Evolutionary conservation across 2,888 invertebrate genomes (phyloP).

Genomic region (Panzeria rudis): DNA sequence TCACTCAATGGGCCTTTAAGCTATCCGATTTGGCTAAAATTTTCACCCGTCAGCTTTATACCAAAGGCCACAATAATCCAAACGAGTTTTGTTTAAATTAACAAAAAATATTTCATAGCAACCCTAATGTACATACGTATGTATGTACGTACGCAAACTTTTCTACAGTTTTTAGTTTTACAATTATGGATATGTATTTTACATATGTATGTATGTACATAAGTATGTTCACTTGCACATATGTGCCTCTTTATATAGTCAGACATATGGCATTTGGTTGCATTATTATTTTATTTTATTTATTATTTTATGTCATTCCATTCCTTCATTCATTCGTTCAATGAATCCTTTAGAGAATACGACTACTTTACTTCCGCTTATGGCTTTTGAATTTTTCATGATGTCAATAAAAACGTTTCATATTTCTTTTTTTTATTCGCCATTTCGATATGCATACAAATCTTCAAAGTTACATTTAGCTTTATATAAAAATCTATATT

Average conservation of each 20-base stretch:
- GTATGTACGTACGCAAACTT: neutral
- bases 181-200: neutral
- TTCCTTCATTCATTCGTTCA: slow-evolving; percentile 26
- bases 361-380: slow-evolving; percentile 71
- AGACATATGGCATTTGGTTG: slow-evolving; percentile 42
- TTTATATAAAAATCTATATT: neutral
- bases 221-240: neutral
- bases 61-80: too few relatives aligned
- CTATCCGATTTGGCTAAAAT: too few relatives aligned
- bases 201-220: too few relatives aligned
- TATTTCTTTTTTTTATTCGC: slow-evolving; percentile 32
- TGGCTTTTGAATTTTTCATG: slow-evolving; percentile 70
- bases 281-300: slow-evolving; percentile 37
- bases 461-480: slow-evolving; percentile 5
- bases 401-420: slow-evolving; percentile 68
- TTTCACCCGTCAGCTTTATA: too few relatives aligned
- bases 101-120: too few relatives aligned
- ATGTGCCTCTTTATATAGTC: neutral
- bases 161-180: neutral
- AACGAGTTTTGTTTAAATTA: too few relatives aligned
- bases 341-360: slow-evolving; percentile 50
- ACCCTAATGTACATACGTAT: too few relatives aligned
- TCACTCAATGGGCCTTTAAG: too few relatives aligned
- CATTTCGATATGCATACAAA: slow-evolving; percentile 24
- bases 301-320: slow-evolving; percentile 9